These are phyloP conservation scores for Oreonectes daqikongensis DNA, from an alignment of 2,797 vertebrate species.

Conservation along the genomic window DNA sequence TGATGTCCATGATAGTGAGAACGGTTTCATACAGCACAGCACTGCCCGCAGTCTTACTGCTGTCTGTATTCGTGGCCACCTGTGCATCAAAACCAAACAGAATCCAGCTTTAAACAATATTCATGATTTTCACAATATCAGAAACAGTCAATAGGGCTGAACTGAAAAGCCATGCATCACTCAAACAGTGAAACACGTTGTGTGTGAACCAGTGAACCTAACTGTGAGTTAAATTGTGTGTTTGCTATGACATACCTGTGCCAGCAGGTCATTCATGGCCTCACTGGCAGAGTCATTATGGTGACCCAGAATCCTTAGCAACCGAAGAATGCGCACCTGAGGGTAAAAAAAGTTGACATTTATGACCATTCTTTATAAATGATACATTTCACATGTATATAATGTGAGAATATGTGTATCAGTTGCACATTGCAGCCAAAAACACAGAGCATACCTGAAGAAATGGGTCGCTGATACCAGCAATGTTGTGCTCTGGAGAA, in stretches of 20 bases:
- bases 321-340: constrained; percentile 85
- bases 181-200: background rate
- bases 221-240: background rate
- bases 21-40: constrained; percentile 91
- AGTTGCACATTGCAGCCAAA: background rate
- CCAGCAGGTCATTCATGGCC: constrained; percentile 88
- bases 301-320: constrained; percentile 85
- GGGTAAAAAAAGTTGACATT: background rate
- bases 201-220: background rate
- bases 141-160: background rate
- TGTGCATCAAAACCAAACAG: constrained; percentile 57
- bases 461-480: constrained; percentile 89
- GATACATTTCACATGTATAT: background rate
- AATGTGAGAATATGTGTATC: background rate
- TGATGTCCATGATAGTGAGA: constrained; percentile 87
- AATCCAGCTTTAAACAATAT: background rate
- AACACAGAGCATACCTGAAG: constrained; percentile 79
- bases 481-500: constrained; percentile 86
- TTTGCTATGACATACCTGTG: constrained; percentile 78
- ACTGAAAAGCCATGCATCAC: background rate
- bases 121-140: background rate
- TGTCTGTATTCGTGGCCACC: constrained; percentile 93
- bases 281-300: constrained; percentile 85
- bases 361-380: background rate
- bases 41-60: constrained; percentile 87